These are phyloP conservation scores for Musca domestica DNA, from an alignment of 1,140 invertebrate species.

Conservation along the genomic window DNA sequence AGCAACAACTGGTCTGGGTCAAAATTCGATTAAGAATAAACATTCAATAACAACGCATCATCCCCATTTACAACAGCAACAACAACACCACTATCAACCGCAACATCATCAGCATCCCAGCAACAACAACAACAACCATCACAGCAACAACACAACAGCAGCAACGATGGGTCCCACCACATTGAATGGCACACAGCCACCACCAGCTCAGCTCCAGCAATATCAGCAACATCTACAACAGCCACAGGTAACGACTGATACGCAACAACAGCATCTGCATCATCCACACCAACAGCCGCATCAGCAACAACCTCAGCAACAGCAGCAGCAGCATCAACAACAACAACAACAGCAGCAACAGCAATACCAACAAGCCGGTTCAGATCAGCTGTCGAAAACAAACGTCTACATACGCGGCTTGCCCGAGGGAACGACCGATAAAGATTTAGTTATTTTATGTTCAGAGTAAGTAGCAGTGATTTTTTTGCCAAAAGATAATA, in stretches of 20 bases:
- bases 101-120: not conserved
- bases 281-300: constrained; percentile 6
- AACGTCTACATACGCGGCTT: constrained; percentile 18
- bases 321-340: constrained; percentile 8
- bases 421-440: constrained; percentile 16
- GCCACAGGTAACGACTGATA: not conserved
- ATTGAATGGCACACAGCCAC: constrained; percentile 11
- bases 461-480: not conserved
- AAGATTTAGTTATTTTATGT: constrained; percentile 18
- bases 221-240: constrained; percentile 9
- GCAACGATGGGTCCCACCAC: constrained; percentile 11
- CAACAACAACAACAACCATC: not conserved
- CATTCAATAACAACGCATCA: not conserved
- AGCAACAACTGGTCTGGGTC: constrained; percentile 11
- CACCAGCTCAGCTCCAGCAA: constrained; percentile 17
- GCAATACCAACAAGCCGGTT: constrained; percentile 5
- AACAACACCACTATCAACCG: not conserved
- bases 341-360: no score
- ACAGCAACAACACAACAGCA: constrained; percentile 8
- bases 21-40: not conserved
- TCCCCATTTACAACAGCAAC: not conserved
- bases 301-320: constrained; percentile 3
- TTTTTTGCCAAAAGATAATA: no score
- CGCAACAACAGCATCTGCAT: not conserved
- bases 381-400: constrained; percentile 21